Percentiles rank a stretch among this genome's conserved stretches.
Evolutionary conservation across 2,797 vertebrate genomes (phyloP).

Genomic region (Austrolebias charrua): DNA sequence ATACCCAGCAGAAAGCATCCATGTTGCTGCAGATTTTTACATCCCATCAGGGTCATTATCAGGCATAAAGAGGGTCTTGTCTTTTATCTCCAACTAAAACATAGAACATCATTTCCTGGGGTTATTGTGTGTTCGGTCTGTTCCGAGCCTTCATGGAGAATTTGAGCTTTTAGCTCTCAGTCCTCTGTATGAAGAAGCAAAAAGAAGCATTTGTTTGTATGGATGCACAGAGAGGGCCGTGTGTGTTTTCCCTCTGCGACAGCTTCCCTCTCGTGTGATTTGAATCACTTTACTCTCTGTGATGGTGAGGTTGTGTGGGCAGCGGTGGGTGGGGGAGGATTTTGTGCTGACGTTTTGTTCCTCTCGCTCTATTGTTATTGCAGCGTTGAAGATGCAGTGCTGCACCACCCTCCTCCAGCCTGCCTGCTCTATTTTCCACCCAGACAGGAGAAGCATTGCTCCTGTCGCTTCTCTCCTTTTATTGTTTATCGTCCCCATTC

Average conservation of each 20-base stretch:
- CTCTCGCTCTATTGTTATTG: conserved; percentile 38
- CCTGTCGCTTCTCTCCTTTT: conserved; percentile 38
- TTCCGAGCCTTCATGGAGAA: conserved; percentile 19
- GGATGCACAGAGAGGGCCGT: conserved; percentile 13
- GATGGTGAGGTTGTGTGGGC: conserved; percentile 18
- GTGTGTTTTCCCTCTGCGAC: conserved; percentile 19
- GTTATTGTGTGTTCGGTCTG: background rate
- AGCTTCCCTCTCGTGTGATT: conserved; percentile 26
- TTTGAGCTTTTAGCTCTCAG: conserved; percentile 11
- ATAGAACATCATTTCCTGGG: background rate
- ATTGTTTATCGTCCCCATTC: conserved; percentile 31
- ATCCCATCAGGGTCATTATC: too few relatives aligned
- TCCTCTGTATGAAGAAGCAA: conserved; percentile 2
- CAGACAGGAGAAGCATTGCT: conserved; percentile 51
- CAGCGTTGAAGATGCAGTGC: conserved; percentile 21
- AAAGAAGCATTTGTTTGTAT: conserved; percentile 17
- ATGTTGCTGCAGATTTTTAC: too few relatives aligned
- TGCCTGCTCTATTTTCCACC: conserved; percentile 28
- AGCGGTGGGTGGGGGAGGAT: background rate
- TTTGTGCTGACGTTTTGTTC: conserved; percentile 42
- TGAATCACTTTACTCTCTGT: conserved; percentile 22
- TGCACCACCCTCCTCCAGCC: conserved; percentile 31
- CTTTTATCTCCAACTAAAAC: too few relatives aligned
- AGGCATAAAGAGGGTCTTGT: too few relatives aligned
- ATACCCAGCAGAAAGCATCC: too few relatives aligned